phyloP scores from a whole-genome alignment of 2,797 vertebrate species.

The Odontamblyopus rebecca region DNA sequence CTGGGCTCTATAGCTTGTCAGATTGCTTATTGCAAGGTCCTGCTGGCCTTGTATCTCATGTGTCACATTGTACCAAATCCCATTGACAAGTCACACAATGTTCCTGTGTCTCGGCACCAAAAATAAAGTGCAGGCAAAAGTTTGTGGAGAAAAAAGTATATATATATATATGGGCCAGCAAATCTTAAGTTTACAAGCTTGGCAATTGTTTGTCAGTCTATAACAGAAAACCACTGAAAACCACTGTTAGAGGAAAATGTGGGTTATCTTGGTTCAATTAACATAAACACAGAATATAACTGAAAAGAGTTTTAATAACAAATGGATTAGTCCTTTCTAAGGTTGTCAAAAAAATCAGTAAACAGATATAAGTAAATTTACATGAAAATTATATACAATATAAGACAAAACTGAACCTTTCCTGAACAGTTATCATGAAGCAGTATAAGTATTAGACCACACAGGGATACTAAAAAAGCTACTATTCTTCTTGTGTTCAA shows the following conservation, averaged over 20 bases:
- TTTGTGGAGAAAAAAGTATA: slow-evolving; percentile 9
- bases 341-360: not conserved
- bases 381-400: too few species aligned
- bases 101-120: slow-evolving; percentile 17
- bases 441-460: too few species aligned
- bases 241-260: not conserved
- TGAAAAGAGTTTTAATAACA: not conserved
- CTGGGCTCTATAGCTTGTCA: slow-evolving; percentile 14
- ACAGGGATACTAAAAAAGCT: too few species aligned
- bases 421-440: too few species aligned
- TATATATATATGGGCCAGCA: not conserved
- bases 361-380: too few species aligned
- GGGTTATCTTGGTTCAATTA: not conserved
- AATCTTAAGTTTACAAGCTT: not conserved
- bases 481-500: too few species aligned
- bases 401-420: too few species aligned
- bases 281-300: not conserved
- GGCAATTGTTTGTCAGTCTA: slow-evolving; percentile 1
- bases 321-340: too few species aligned
- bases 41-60: slow-evolving; percentile 13
- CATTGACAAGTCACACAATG: slow-evolving; percentile 21
- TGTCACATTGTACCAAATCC: slow-evolving; percentile 22
- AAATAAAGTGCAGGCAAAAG: slow-evolving; percentile 9
- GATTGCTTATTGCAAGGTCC: slow-evolving; percentile 17
- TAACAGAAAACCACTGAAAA: not conserved